Percentiles rank a stretch among this genome's conserved stretches.
phyloP scores from a whole-genome alignment of 2,113 vertebrate species.

The Syrrhaptes paradoxus region DNA sequence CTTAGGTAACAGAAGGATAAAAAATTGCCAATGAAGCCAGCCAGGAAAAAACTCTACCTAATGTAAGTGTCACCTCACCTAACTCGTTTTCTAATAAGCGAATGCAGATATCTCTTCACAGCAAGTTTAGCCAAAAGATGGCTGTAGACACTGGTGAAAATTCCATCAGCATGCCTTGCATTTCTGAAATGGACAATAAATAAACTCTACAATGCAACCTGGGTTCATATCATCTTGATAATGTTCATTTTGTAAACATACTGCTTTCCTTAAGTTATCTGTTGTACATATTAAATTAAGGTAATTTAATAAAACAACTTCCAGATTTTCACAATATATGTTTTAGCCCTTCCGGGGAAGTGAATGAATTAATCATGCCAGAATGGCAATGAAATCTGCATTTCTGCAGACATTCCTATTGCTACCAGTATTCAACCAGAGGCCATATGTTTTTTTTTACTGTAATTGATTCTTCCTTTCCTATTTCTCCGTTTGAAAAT shows the following conservation, averaged over 20 bases:
- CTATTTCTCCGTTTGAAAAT: neutral
- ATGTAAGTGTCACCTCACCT: constrained; percentile 78
- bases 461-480: neutral
- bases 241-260: neutral
- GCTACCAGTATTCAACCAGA: neutral
- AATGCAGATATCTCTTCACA: constrained; percentile 92
- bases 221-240: neutral
- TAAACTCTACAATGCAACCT: constrained; percentile 41
- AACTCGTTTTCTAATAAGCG: constrained; percentile 91
- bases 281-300: neutral
- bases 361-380: neutral
- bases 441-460: neutral
- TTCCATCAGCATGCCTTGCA: constrained; percentile 89
- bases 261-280: neutral
- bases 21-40: constrained; percentile 7
- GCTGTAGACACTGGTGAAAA: constrained; percentile 93
- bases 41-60: constrained; percentile 21
- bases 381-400: neutral
- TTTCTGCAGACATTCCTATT: neutral
- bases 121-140: constrained; percentile 92
- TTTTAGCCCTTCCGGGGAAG: neutral
- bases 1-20: neutral
- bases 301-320: neutral
- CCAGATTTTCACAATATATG: neutral
- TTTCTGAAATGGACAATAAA: constrained; percentile 81